These are phyloP conservation scores for Strix aluco DNA, from an alignment of 2,113 vertebrate genomes.

Conservation along the genomic window DNA sequence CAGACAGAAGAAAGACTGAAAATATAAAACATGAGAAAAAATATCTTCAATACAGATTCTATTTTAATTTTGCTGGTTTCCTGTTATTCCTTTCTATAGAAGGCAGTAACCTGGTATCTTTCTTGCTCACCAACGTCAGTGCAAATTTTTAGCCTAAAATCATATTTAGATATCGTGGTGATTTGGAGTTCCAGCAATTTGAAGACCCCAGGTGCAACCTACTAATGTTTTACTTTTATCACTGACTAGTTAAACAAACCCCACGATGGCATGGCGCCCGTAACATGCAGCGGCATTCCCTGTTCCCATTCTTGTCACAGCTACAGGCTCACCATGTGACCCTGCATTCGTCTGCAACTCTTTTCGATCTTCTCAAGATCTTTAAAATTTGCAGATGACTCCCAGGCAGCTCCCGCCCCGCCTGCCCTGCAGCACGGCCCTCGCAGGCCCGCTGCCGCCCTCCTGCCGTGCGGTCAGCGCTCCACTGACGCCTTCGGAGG, in stretches of 20 bases:
- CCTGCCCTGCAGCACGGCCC: no score
- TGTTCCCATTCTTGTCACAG: neutral
- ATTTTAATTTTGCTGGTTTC: neutral
- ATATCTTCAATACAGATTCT: neutral
- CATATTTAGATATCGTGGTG: accelerated
- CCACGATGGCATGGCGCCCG: accelerated
- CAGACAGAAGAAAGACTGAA: neutral
- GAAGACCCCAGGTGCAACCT: neutral
- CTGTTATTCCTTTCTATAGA: neutral
- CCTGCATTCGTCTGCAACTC: neutral
- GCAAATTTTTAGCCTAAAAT: neutral
- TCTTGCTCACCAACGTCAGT: neutral
- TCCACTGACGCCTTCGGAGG: neutral
- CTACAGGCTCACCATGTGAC: neutral
- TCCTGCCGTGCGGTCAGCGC: neutral
- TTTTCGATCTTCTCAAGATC: neutral
- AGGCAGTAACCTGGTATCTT: neutral
- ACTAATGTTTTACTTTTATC: neutral
- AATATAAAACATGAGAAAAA: neutral
- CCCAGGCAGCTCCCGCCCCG: no score
- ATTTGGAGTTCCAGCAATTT: neutral
- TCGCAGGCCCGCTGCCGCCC: no score
- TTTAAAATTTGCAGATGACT: no score
- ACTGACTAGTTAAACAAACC: neutral
- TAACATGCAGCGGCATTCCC: accelerated